Conservation (phyloP, 35 echinoderm and acorn worm species). For the Holothuria glaberrima region DNA sequence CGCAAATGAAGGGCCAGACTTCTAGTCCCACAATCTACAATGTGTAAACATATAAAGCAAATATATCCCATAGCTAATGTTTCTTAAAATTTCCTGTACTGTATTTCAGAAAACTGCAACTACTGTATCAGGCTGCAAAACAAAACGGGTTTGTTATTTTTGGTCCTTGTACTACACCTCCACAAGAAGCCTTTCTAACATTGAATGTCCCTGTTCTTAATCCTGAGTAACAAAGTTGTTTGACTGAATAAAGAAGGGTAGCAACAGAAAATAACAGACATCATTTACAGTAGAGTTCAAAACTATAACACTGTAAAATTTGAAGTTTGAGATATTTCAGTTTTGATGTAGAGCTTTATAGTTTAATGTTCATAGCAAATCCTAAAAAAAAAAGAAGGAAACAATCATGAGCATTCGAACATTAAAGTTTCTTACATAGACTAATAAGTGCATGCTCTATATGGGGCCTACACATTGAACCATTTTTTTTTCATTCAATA, state of each 20-base stretch:
- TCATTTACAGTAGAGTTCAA: not conserved
- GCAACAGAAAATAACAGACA: slow-evolving; percentile 28
- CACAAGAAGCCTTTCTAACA: too few species aligned
- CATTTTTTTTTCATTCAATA: slow-evolving; percentile 1
- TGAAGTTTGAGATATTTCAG: slow-evolving; percentile 3
- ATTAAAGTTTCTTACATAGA: not conserved
- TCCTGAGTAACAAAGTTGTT: too few species aligned
- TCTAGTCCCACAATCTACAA: too few species aligned
- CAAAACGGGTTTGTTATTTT: too few species aligned
- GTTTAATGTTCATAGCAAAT: not conserved
- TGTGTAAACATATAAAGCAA: too few species aligned
- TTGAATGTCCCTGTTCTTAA: too few species aligned
- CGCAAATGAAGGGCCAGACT: too few species aligned
- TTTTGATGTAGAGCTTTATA: slow-evolving; percentile 19
- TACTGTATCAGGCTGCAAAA: too few species aligned
- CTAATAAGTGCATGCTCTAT: not conserved
- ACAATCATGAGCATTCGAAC: not conserved
- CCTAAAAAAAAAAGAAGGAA: slow-evolving; percentile 5
- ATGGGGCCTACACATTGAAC: not conserved
- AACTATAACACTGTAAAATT: slow-evolving; percentile 9
- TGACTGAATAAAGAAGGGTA: not conserved
- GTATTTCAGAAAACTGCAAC: too few species aligned
- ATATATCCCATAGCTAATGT: too few species aligned
- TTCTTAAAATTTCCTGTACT: too few species aligned
- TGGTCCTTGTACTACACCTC: too few species aligned